These are phyloP conservation scores for Meloe dianella DNA, from an alignment of 2,888 invertebrate genomes.

Conservation along the genomic window DNA sequence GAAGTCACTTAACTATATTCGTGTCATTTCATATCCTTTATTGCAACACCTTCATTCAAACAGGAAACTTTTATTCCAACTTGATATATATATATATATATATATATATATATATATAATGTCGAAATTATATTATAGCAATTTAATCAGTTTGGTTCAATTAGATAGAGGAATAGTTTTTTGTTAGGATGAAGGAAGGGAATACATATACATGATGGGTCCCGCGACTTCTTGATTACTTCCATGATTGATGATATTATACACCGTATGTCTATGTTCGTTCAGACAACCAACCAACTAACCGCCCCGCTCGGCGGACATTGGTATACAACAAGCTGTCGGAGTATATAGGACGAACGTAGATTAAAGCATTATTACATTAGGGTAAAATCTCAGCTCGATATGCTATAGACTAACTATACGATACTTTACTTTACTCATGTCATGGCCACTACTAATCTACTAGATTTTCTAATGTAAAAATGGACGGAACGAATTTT, in stretches of 20 bases:
- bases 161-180: conserved; percentile 26
- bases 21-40: conserved; percentile 42
- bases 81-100: no score
- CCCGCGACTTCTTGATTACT: conserved; percentile 50
- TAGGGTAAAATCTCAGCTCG: conserved; percentile 52
- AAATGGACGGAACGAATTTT: conserved; percentile 10
- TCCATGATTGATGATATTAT: conserved; percentile 53
- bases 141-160: conserved; percentile 13
- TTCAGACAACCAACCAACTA: conserved; percentile 46
- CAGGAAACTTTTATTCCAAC: no score
- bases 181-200: conserved; percentile 26
- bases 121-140: no score
- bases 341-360: conserved; percentile 50
- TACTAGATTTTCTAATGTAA: conserved; percentile 11
- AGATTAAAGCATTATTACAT: conserved; percentile 56
- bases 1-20: conserved; percentile 41
- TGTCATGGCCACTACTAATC: conserved; percentile 28
- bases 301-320: conserved; percentile 49
- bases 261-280: conserved; percentile 49
- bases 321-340: conserved; percentile 54
- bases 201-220: conserved; percentile 32
- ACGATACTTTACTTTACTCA: no score
- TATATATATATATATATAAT: no score
- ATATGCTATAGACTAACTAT: no score
- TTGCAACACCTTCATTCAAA: conserved; percentile 6